Evolutionary conservation across 2,888 invertebrate species (phyloP), one percentile per base, ranked within the genome.

Genomic region (Blomia tropicalis): DNA sequence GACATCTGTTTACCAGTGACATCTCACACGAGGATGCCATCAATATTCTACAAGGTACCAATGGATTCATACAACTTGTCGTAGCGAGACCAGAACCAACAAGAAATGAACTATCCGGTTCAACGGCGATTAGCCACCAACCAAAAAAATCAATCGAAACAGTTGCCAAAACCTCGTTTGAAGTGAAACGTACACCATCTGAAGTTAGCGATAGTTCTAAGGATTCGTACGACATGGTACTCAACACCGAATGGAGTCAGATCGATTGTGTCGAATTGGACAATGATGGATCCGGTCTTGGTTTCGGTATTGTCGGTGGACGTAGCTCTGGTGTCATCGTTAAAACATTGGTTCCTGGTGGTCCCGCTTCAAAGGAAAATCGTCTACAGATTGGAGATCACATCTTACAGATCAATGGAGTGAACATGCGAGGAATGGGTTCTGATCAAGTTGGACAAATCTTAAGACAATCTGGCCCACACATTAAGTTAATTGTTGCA

Each of bases 171-270:
- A 11, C 51, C 23, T 22, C 27, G 51, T 47, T 19, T 30, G 25
- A 30, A 19, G 31, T 72, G 63, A 71, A 74, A 60, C 70, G 74
- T 43, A 73, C 76, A 65, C 82, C 83, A 66, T 82, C 83, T 63
- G 81, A 81, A 65, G 79, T 82, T 68, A 83, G 80, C 73, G 82
- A 79, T 76, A 60, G 32, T 25, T 25, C 36, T 22, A 63, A 63
- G 23, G 27, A 62, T 22, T 17, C 47, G 30, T 29, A 47, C 30
- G 60, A 59, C 23, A 60, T 60, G 63, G 63, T 63, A 29, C 81
- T 96, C 78, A 93, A 89, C 78, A 95, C 95, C 75, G 96, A 96
- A 81, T 96, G 93, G 93, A 92, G 92, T 71, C 95, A 96, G 81
- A 91, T 98, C 70, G 95, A 98, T 79, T 88, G 93, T 64, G 91